These are phyloP conservation scores for Phortica okadai DNA, from an alignment of 2,888 invertebrate species.

Conservation along the genomic window DNA sequence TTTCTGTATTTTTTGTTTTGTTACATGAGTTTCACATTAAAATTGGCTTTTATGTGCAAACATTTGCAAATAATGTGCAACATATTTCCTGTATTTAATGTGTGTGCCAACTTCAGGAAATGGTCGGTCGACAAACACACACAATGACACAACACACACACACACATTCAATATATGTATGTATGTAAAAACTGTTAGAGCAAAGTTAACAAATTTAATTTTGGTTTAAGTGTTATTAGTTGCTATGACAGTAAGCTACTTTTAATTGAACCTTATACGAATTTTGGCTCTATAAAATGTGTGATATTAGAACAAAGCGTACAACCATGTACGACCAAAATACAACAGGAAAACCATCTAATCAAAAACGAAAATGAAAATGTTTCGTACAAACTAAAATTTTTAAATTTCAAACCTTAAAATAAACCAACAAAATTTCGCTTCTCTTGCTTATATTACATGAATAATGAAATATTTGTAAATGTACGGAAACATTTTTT, in stretches of 20 bases:
- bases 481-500: too few relatives aligned
- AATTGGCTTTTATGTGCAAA: constrained; percentile 57
- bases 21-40: constrained; percentile 63
- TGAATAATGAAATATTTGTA: too few relatives aligned
- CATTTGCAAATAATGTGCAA: constrained; percentile 32
- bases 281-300: too few relatives aligned
- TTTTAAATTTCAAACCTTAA: too few relatives aligned
- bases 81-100: constrained; percentile 35
- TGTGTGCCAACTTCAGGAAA: constrained; percentile 9
- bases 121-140: not conserved
- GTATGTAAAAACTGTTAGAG: not conserved
- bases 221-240: not conserved
- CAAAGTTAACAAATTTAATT: not conserved
- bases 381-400: too few relatives aligned
- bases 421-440: too few relatives aligned
- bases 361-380: too few relatives aligned
- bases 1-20: constrained; percentile 36
- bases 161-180: not conserved
- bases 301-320: too few relatives aligned
- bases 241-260: not conserved
- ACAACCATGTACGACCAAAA: too few relatives aligned
- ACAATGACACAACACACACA: constrained; percentile 33
- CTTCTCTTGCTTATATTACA: too few relatives aligned
- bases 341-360: too few relatives aligned
- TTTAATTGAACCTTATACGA: not conserved